Base-by-base conservation (phyloP, 2,797 vertebrate genomes). In the Sebastes minor region DNA sequence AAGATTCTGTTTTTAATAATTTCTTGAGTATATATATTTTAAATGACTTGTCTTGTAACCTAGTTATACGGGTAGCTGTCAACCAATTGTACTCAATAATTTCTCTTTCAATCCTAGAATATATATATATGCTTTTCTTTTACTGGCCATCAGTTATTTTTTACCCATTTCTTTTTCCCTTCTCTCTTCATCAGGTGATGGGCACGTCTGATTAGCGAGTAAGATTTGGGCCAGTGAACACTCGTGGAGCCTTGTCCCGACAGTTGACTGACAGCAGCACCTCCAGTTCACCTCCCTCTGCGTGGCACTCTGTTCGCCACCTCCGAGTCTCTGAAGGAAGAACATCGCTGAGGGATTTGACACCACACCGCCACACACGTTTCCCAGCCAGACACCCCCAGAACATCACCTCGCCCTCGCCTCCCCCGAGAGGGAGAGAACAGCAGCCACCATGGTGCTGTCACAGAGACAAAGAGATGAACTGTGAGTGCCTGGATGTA, bases 391-490 rank as follows among this genome's bases (percentile, higher is more conserved):
- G 91, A 69, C 74, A 72, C 62, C 80, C 84, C 83, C 80, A 68
- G 76, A 78, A 66, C 80, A 72, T 84, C 86, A 88, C 91, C 89
- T 94, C 93, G 85, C 65, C 87, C 72, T 88, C 73, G 82, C 77
- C 90, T 92, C 94, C 92, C 95, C 95, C 88, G 80, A 91, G 92
- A 94, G 94, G 92, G 94, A 96, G 96, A 93, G 86, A 94, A 91
- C 89, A 94, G 89, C 96, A 88, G 93, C 96, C 96, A 95, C 92
- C 89, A 99, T 99, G 99, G 99, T 99, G 97, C 98, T 99, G 96
- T 99, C 99, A 93, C 99, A 99, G 95, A 98, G 98, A 96, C 99
- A 99, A 97, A 96, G 98, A 97, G 99, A 99, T 87, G 98, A 99
- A 94, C 96, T 99, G 98, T 99, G 95, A 99, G 99, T 97, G 69